These are phyloP conservation scores for Artemia sinica DNA, from an alignment of 2,888 invertebrate species.

Conservation along the genomic window DNA sequence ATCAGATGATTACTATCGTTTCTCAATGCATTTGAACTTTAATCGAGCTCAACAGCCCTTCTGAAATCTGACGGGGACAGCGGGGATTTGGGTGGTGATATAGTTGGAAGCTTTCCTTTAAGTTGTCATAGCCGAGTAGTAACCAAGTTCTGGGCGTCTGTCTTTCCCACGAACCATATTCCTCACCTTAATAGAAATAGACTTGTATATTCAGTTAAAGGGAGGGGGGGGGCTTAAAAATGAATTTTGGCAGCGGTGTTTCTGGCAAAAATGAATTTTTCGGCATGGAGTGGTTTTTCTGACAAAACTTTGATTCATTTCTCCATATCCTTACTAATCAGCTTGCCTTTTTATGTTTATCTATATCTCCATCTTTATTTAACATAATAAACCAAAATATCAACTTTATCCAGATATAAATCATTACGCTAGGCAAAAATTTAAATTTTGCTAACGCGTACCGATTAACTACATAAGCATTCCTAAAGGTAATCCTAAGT, in stretches of 20 bases:
- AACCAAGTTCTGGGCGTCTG: slow-evolving; percentile 67
- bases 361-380: too few relatives aligned
- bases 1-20: too few relatives aligned
- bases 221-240: background rate
- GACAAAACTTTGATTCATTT: too few relatives aligned
- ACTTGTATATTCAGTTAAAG: background rate
- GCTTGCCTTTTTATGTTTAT: too few relatives aligned
- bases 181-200: slow-evolving; percentile 41
- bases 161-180: slow-evolving; percentile 75
- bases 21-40: too few relatives aligned
- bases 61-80: slow-evolving; percentile 1
- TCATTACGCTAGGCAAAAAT: too few relatives aligned
- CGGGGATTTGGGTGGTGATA: background rate
- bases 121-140: slow-evolving; percentile 71
- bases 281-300: background rate
- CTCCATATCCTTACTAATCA: too few relatives aligned
- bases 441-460: too few relatives aligned
- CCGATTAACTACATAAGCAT: too few relatives aligned
- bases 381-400: too few relatives aligned
- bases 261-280: background rate
- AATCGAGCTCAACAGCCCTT: background rate
- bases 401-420: too few relatives aligned
- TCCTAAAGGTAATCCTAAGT: too few relatives aligned
- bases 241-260: slow-evolving; percentile 5
- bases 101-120: slow-evolving; percentile 31